phyloP scores from a whole-genome alignment of 2,797 vertebrate genomes.

The Okamejei kenojei region DNA sequence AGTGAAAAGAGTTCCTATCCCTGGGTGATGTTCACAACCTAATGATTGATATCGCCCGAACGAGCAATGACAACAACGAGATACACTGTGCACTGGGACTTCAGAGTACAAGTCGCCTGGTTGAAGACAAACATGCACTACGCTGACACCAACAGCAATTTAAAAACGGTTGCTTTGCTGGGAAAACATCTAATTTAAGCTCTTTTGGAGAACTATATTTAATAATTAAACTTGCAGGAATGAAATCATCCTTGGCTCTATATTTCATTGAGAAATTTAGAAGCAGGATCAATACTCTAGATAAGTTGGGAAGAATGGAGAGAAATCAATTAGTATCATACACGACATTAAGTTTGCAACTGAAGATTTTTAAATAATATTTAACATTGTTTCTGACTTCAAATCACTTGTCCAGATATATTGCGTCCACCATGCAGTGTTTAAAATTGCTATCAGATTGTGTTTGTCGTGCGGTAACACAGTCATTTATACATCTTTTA shows the following conservation, averaged over 20 bases:
- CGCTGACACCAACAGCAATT: constrained; percentile 9
- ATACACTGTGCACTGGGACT: constrained; percentile 28
- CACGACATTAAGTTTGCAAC: neutral
- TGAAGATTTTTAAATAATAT: neutral
- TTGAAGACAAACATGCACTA: constrained; percentile 22
- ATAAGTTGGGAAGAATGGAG: neutral
- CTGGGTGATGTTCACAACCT: constrained; percentile 33
- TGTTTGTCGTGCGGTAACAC: neutral
- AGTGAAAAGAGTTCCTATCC: constrained; percentile 35
- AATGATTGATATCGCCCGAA: constrained; percentile 31
- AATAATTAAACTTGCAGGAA: neutral
- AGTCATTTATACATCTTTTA: neutral
- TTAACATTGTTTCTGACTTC: neutral
- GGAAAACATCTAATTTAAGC: neutral
- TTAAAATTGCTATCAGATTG: neutral
- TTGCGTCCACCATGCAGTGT: neutral
- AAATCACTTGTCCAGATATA: neutral
- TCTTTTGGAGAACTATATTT: neutral
- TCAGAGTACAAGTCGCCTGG: neutral
- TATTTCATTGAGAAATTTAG: neutral
- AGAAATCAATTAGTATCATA: neutral
- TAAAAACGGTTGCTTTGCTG: neutral
- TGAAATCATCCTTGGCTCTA: neutral
- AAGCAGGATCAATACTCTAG: neutral
- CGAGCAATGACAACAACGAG: constrained; percentile 28